Conservation (phyloP, 2,888 invertebrate genomes). For the Cataglyphis albicans region DNA sequence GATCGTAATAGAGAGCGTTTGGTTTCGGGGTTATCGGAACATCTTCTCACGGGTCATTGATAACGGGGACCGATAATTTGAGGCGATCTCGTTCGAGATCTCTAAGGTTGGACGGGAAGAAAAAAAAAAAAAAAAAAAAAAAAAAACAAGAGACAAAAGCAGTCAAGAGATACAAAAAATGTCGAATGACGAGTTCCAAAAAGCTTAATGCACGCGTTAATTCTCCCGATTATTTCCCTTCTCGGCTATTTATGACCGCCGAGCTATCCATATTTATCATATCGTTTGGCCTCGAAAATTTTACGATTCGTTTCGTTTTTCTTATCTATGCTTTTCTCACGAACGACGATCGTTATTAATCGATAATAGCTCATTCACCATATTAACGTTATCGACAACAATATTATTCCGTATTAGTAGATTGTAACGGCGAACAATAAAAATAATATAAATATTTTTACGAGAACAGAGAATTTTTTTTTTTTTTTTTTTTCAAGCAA, state of each 20-base stretch:
- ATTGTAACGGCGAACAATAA: conserved; percentile 9
- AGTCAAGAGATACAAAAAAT: conserved; percentile 10
- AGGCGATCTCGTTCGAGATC: conserved; percentile 48
- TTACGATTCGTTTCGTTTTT: conserved; percentile 6
- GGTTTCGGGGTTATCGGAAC: conserved; percentile 79
- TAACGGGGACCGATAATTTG: conserved; percentile 73
- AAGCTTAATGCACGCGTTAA: conserved; percentile 69
- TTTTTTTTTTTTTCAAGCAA: background rate
- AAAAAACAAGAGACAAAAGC: background rate
- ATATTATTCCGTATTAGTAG: conserved; percentile 7
- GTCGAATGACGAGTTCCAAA: conserved; percentile 39
- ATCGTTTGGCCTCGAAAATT: conserved; percentile 58
- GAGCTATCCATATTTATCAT: conserved; percentile 69
- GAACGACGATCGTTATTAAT: conserved; percentile 18
- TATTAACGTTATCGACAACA: conserved; percentile 25
- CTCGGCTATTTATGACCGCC: conserved; percentile 67
- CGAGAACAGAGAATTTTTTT: background rate
- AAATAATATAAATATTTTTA: background rate
- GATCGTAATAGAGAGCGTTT: conserved; percentile 79
- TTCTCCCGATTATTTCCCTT: conserved; percentile 62
- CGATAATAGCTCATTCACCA: conserved; percentile 32
- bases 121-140: conserved; percentile 21
- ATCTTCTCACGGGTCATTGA: conserved; percentile 69
- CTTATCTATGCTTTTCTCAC: conserved; percentile 50
- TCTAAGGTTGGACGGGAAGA: conserved; percentile 8